These are phyloP conservation scores for Xylocopa sonorina DNA, from an alignment of 1,140 invertebrate genomes.

Conservation along the genomic window DNA sequence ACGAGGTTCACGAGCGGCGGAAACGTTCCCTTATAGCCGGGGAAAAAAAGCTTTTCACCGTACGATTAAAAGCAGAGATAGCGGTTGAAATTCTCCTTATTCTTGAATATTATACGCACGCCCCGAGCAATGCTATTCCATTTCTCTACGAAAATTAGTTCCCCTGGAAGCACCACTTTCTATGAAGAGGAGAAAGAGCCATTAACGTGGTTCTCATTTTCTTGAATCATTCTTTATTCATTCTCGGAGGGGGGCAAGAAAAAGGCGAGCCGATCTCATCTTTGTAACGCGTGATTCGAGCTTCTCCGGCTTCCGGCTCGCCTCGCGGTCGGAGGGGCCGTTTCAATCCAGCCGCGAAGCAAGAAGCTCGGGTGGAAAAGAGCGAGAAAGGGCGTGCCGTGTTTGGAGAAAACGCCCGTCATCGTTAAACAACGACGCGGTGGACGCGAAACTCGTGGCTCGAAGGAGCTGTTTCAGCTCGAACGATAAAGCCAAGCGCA, in stretches of 20 bases:
- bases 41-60: neutral
- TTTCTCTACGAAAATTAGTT: neutral
- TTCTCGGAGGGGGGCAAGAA: neutral
- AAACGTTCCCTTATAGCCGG: neutral
- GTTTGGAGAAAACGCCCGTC: no score
- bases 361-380: neutral
- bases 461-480: no score
- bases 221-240: neutral
- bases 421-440: no score
- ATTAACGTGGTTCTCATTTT: neutral
- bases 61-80: neutral
- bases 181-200: neutral
- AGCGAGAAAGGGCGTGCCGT: neutral
- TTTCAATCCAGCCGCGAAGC: no score
- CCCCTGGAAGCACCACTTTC: no score
- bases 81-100: neutral
- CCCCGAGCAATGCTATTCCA: neutral
- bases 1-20: neutral
- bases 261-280: neutral
- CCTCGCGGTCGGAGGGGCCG: no score
- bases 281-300: neutral
- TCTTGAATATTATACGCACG: neutral
- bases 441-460: no score
- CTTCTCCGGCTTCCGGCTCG: no score
- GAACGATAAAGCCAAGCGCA: neutral